Percentiles rank a stretch among this genome's conserved stretches.
phyloP scores from a whole-genome alignment of 2,888 invertebrate genomes.

The Hypselothyrea guttata region DNA sequence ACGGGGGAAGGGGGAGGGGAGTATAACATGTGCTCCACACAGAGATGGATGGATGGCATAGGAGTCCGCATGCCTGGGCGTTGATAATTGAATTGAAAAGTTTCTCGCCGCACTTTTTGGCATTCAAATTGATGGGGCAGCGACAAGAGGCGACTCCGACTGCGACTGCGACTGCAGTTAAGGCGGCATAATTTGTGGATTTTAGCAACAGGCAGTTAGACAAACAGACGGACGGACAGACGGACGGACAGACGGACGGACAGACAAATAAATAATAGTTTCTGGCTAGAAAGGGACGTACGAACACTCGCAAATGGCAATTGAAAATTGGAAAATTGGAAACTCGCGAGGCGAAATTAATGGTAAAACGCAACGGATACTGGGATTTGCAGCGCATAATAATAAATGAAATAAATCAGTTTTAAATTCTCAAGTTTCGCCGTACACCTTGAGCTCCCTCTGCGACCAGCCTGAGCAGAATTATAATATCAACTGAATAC shows the following conservation, averaged over 20 bases:
- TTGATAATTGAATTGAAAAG: conserved; percentile 72
- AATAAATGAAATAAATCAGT: conserved; percentile 63
- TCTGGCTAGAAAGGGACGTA: too few species aligned
- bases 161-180: conserved; percentile 36
- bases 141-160: conserved; percentile 19
- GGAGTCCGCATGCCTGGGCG: conserved; percentile 53
- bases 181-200: conserved; percentile 58
- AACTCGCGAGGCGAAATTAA: conserved; percentile 8
- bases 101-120: conserved; percentile 61
- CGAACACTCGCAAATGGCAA: neutral
- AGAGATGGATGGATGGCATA: conserved; percentile 6
- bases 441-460: too few species aligned
- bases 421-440: conserved; percentile 40
- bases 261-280: too few species aligned
- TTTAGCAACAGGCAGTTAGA: conserved; percentile 14
- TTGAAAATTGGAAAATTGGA: conserved; percentile 2
- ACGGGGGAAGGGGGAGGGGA: neutral
- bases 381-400: conserved; percentile 30
- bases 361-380: conserved; percentile 6
- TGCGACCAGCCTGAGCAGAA: too few species aligned
- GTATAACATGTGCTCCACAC: neutral
- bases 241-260: neutral
- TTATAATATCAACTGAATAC: too few species aligned
- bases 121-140: conserved; percentile 47
- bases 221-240: neutral